Evolutionary conservation across 2,113 vertebrate genomes (phyloP), one percentile per base, ranked within the genome.

Genomic region (Clinocottus analis): DNA sequence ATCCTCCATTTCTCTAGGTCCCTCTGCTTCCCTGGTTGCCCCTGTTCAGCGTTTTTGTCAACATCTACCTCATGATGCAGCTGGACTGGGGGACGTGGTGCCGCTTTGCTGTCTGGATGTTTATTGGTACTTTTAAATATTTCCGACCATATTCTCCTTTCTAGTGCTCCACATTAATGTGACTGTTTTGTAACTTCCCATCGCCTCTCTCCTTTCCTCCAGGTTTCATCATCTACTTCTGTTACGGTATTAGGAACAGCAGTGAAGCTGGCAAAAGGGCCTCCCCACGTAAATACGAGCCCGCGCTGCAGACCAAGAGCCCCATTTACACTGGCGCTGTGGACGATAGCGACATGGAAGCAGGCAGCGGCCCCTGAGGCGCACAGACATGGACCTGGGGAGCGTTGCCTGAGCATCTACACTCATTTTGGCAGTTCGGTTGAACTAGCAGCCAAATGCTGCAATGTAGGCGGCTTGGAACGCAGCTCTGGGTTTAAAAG

Each of bases 11-110:
- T 25, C 11, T 81, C 35, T 82, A 99, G 98, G 98, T 99, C 29
- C 97, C 97, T 60, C 93, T 95, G 75, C 94, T 99, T 25, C 98
- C 98, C 0, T 79, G 97, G 68, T 91, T 99, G 68, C 97, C 98
- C 0, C 82, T 99, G 21, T 84, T 97, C 90, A 99, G 97, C 87
- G 95, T 97, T 69, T 97, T 99, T 0, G 77, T 99, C 82, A 99
- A 99, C 84, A 75, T 99, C 91, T 96, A 99, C 94, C 96, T 99
- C 88, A 99, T 99, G 98, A 97, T 99, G 92, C 96, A 98, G 92
- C 93, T 99, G 92, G 95, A 95, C 68, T 0, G 66, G 0, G 84
- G 84, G 10, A 99, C 98, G 43, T 99, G 98, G 98, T 87, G 43
- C 0, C 94, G 94, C n/a, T 99, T 99, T 91, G 81, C 95, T 0